Evolutionary conservation across 1,140 invertebrate species (phyloP).

Genomic region (Sinonovacula constricta): DNA sequence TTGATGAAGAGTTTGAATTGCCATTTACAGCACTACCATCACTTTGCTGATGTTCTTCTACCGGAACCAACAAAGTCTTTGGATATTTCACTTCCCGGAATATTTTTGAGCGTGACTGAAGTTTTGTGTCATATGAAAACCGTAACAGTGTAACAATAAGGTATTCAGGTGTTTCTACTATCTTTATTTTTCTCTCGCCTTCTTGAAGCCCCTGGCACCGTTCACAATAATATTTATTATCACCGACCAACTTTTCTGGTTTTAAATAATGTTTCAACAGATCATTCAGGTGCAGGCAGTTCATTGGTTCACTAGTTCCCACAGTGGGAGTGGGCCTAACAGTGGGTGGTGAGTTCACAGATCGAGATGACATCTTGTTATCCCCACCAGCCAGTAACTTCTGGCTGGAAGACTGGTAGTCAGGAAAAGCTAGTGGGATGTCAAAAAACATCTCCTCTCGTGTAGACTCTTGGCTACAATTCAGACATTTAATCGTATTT

Average conservation of each 20-base stretch:
- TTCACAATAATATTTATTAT: slow-evolving; percentile 90
- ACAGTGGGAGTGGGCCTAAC: background rate
- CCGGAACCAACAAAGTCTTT: slow-evolving; percentile 70
- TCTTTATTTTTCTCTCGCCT: slow-evolving; percentile 86
- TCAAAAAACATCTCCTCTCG: slow-evolving; percentile 89
- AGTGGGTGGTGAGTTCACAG: background rate
- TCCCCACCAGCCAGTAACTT: slow-evolving; percentile 58
- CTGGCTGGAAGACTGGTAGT: slow-evolving; percentile 53
- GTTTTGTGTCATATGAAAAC: slow-evolving; percentile 87
- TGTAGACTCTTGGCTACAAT: slow-evolving; percentile 85
- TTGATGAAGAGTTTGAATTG: slow-evolving; percentile 59
- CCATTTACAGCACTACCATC: no score
- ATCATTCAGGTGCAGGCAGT: slow-evolving; percentile 62
- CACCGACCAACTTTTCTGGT: slow-evolving; percentile 87
- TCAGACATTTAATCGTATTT: slow-evolving; percentile 85
- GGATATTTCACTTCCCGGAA: slow-evolving; percentile 77
- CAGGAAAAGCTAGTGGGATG: slow-evolving; percentile 88
- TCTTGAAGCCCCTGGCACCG: slow-evolving; percentile 87
- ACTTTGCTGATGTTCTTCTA: slow-evolving; percentile 32
- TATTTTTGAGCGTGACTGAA: slow-evolving; percentile 85
- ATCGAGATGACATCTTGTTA: slow-evolving; percentile 17
- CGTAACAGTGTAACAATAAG: slow-evolving; percentile 89
- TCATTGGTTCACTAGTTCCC: slow-evolving; percentile 12
- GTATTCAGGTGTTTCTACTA: slow-evolving; percentile 86
- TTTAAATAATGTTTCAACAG: slow-evolving; percentile 87